Evolutionary conservation across 1,140 invertebrate species (phyloP).

Genomic region (Olivierus martensii): DNA sequence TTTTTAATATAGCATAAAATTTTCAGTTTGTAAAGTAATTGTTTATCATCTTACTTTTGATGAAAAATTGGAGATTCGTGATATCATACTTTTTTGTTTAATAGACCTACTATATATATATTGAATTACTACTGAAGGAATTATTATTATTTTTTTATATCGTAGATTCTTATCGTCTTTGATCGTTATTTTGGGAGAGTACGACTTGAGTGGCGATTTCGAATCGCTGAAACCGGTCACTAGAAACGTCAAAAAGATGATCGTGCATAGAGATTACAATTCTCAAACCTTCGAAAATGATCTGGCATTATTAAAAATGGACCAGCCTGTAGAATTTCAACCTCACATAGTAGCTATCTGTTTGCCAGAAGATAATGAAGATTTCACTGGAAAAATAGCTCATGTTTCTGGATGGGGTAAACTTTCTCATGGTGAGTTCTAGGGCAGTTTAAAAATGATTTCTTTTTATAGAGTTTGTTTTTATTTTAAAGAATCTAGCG

Average conservation of each 20-base stretch:
- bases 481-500: too few relatives aligned
- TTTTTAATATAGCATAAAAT: too few relatives aligned
- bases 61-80: too few relatives aligned
- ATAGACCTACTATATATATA: too few relatives aligned
- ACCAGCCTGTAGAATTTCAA: slow-evolving; percentile 63
- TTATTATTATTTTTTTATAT: too few relatives aligned
- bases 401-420: slow-evolving; percentile 24
- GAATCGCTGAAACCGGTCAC: slow-evolving; percentile 59
- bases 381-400: slow-evolving; percentile 18
- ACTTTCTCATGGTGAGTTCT: slow-evolving; percentile 15
- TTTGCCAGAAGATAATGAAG: slow-evolving; percentile 45
- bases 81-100: too few relatives aligned
- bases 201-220: slow-evolving; percentile 67
- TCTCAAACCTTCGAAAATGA: slow-evolving; percentile 49
- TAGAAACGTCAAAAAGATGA: slow-evolving; percentile 69
- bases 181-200: slow-evolving; percentile 81
- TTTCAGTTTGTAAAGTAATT: too few relatives aligned
- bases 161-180: slow-evolving; percentile 66
- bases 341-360: slow-evolving; percentile 84
- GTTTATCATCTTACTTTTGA: too few relatives aligned
- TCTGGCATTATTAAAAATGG: slow-evolving; percentile 50
- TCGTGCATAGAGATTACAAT: slow-evolving; percentile 59
- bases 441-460: too few relatives aligned
- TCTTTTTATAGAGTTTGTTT: too few relatives aligned
- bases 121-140: too few relatives aligned